Conservation (phyloP, 1,140 invertebrate species). For the Drosophila subobscura region DNA sequence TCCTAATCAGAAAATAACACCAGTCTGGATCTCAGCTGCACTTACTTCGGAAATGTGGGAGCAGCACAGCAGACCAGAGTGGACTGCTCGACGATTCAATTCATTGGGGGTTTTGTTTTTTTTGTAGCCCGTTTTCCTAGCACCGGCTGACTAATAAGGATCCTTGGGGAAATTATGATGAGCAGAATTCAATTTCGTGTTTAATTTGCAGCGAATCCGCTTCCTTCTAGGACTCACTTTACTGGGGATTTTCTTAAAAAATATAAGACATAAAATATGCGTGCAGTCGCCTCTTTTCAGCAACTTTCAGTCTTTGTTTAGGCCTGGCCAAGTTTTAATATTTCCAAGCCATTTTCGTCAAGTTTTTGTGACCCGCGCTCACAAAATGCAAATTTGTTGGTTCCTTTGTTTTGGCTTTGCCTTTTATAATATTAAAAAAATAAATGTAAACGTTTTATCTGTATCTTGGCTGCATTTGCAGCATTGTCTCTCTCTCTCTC, state of each 20-base stretch:
- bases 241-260: conserved; percentile 22
- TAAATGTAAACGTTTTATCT: conserved; percentile 73
- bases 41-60: conserved; percentile 59
- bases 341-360: conserved; percentile 33
- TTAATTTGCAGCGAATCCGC: conserved; percentile 79
- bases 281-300: conserved; percentile 14
- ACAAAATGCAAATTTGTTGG: conserved; percentile 66
- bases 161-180: conserved; percentile 82
- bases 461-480: conserved; percentile 59
- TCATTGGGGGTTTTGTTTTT: conserved; percentile 54
- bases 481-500: conserved; percentile 14
- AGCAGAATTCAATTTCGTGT: conserved; percentile 80
- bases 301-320: conserved; percentile 61
- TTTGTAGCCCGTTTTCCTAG: conserved; percentile 24
- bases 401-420: conserved; percentile 33
- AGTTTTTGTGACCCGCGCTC: conserved; percentile 11
- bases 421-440: conserved; percentile 50
- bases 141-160: conserved; percentile 62
- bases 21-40: conserved; percentile 65
- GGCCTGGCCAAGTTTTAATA: conserved; percentile 41
- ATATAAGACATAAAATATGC: conserved; percentile 7
- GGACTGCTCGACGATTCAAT: conserved; percentile 47
- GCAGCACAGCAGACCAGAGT: conserved; percentile 24
- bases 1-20: conserved; percentile 71
- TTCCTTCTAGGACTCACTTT: conserved; percentile 47